Conservation (phyloP, 2,113 vertebrate species). For the Calidris pygmaea region DNA sequence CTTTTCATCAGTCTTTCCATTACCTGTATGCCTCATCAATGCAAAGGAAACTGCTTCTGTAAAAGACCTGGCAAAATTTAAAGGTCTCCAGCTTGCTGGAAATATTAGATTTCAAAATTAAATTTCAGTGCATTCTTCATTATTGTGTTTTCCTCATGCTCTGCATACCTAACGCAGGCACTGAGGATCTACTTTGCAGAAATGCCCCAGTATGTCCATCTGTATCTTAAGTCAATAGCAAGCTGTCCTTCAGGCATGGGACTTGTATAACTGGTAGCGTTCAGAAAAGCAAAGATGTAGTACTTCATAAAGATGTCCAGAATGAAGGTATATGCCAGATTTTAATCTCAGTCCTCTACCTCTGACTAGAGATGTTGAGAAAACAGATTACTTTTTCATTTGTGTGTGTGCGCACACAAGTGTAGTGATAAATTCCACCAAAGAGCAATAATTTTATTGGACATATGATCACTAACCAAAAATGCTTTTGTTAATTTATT, state of each 20-base stretch:
- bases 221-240: neutral
- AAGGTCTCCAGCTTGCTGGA: neutral
- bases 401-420: neutral
- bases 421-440: neutral
- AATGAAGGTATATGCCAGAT: neutral
- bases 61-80: neutral
- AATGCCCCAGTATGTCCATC: neutral
- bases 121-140: neutral
- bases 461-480: neutral
- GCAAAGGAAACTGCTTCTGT: neutral
- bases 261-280: neutral
- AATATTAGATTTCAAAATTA: neutral
- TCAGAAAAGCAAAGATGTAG: neutral
- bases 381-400: neutral
- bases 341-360: neutral
- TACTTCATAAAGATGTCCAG: neutral
- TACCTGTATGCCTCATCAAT: neutral
- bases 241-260: neutral
- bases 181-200: neutral
- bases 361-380: neutral
- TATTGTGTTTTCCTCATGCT: neutral
- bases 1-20: conserved; percentile 12
- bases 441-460: neutral
- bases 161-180: neutral
- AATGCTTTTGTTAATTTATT: neutral